Percentiles rank a stretch among this genome's conserved stretches.
Conservation (phyloP, 2,888 invertebrate genomes). For the Sminthurides aquaticus region DNA sequence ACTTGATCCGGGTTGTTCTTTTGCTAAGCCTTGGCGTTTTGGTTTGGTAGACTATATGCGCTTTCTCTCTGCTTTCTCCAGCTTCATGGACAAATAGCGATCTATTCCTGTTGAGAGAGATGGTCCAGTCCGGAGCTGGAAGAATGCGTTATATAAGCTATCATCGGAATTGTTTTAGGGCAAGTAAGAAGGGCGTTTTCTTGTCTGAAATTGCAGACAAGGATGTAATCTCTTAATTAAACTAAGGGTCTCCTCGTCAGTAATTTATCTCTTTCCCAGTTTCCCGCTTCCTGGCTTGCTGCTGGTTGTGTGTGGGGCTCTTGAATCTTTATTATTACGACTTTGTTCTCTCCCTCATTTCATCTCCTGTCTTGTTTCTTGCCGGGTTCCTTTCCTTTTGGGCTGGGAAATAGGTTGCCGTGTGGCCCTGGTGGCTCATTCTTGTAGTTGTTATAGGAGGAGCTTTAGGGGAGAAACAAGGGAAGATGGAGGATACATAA, state of each 20-base stretch:
- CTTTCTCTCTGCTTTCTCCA: not conserved
- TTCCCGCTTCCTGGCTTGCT: not conserved
- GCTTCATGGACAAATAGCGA: no score
- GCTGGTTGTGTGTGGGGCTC: not conserved
- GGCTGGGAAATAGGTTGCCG: not conserved
- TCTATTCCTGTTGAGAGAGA: no score
- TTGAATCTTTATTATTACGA: not conserved
- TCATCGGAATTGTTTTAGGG: not conserved
- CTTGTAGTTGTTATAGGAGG: no score
- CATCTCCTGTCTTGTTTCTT: not conserved
- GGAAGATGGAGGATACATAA: not conserved
- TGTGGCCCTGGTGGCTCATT: no score
- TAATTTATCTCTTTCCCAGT: slow-evolving; percentile 4
- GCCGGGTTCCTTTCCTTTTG: not conserved
- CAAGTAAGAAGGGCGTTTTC: not conserved
- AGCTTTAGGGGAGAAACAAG: no score
- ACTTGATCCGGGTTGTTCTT: not conserved
- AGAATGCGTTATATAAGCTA: no score
- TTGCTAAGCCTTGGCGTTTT: not conserved
- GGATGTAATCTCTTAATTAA: slow-evolving; percentile 9
- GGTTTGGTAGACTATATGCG: not conserved
- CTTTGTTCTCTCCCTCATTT: not conserved
- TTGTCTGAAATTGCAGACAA: slow-evolving; percentile 1
- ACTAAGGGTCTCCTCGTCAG: not conserved
- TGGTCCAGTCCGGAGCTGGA: no score